These are phyloP conservation scores for Oceanites oceanicus DNA, from an alignment of 2,113 vertebrate genomes.

Conservation along the genomic window DNA sequence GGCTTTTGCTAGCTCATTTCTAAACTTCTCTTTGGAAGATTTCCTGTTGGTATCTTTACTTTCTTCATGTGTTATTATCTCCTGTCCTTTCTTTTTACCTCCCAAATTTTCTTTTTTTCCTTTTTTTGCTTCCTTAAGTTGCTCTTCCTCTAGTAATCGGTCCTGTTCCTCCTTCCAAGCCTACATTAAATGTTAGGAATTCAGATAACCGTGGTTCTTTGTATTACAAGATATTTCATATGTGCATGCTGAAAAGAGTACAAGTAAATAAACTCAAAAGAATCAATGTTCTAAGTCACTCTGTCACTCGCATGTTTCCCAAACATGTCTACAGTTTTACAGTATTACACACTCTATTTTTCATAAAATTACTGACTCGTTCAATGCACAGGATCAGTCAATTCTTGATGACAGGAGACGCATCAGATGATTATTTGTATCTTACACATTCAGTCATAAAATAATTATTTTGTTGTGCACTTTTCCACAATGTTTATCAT, in stretches of 20 bases:
- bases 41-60: slow-evolving; percentile 21
- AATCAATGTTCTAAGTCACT: neutral
- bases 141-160: slow-evolving; percentile 70
- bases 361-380: neutral
- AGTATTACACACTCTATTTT: neutral
- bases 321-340: neutral
- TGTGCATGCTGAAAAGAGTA: neutral
- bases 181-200: slow-evolving; percentile 50
- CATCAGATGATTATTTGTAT: neutral
- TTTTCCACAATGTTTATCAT: neutral
- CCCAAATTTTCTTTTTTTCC: slow-evolving; percentile 37
- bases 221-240: neutral
- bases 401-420: neutral
- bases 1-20: slow-evolving; percentile 39
- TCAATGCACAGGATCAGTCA: neutral
- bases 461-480: neutral
- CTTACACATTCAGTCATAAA: neutral
- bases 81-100: slow-evolving; percentile 55
- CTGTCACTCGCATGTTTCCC: neutral
- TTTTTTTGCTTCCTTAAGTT: slow-evolving; percentile 67
- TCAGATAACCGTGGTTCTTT: neutral
- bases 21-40: neutral
- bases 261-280: neutral
- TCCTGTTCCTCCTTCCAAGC: slow-evolving; percentile 82
- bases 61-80: neutral